A percentile compares a stretch with the other conserved stretches of the same genome.
These are phyloP conservation scores for Leptestheria dahalacensis DNA, from an alignment of 1,140 invertebrate genomes.

Conservation along the genomic window DNA sequence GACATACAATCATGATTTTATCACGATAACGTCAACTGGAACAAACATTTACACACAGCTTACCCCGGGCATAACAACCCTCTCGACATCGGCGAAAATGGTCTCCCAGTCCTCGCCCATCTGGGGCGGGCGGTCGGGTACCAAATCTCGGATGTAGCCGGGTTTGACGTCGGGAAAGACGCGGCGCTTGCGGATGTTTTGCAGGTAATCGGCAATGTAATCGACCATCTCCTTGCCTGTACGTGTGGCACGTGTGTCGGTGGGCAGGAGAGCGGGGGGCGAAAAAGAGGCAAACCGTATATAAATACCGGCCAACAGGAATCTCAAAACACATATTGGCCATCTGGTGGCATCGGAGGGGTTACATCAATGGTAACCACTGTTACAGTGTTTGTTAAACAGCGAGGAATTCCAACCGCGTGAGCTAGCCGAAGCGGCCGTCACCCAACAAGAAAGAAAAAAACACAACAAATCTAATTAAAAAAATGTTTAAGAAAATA, in stretches of 20 bases:
- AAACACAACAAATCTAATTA: neutral
- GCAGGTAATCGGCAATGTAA: constrained; percentile 91
- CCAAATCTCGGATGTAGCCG: constrained; percentile 68
- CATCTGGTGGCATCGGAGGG: neutral
- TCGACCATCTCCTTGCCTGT: constrained; percentile 90
- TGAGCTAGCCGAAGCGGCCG: neutral
- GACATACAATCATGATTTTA: too few relatives aligned
- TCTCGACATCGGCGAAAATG: constrained; percentile 88
- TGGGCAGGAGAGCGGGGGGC: too few relatives aligned
- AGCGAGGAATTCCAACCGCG: neutral
- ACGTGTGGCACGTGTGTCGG: too few relatives aligned
- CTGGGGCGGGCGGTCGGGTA: constrained; percentile 72
- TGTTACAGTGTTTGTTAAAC: neutral
- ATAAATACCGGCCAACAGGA: neutral
- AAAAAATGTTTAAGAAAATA: neutral
- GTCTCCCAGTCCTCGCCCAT: constrained; percentile 75
- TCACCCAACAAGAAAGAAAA: neutral
- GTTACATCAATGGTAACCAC: neutral
- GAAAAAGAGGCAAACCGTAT: neutral
- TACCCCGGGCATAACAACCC: constrained; percentile 94
- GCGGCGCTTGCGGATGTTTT: constrained; percentile 54
- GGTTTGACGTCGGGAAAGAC: constrained; percentile 83
- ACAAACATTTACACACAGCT: constrained; percentile 7
- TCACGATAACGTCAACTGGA: neutral
- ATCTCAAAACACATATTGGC: neutral